phyloP scores from a whole-genome alignment of 1,140 invertebrate genomes.

The Holcopasites calliopsidis region DNA sequence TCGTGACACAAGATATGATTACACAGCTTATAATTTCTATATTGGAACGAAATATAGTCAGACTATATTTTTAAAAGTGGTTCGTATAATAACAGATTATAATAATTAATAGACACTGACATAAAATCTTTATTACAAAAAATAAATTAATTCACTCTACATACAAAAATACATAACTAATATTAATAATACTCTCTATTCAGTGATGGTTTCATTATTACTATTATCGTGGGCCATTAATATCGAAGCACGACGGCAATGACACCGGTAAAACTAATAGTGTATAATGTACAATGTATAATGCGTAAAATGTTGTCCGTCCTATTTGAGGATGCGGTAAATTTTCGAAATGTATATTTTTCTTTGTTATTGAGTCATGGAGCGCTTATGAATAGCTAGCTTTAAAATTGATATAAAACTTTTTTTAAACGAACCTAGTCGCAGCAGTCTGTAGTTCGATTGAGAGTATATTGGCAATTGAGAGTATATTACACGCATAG shows the following conservation, averaged over 20 bases:
- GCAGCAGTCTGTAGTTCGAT: slow-evolving; percentile 28
- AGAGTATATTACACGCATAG: slow-evolving; percentile 25
- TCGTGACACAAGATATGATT: no score
- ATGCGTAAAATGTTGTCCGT: slow-evolving; percentile 18
- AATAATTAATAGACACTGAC: slow-evolving; percentile 58
- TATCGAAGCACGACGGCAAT: slow-evolving; percentile 25
- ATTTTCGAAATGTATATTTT: slow-evolving; percentile 22
- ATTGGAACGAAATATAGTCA: no score
- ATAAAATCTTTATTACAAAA: slow-evolving; percentile 75
- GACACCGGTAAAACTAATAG: slow-evolving; percentile 52
- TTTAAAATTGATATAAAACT: slow-evolving; percentile 22
- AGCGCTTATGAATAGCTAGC: not conserved
- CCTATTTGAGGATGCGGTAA: not conserved
- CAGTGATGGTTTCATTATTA: slow-evolving; percentile 63
- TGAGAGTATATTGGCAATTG: slow-evolving; percentile 8
- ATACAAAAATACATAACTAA: slow-evolving; percentile 74
- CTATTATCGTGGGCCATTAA: slow-evolving; percentile 47
- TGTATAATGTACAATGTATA: slow-evolving; percentile 49
- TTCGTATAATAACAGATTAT: no score
- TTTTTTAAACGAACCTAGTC: slow-evolving; percentile 19
- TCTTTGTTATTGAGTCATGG: not conserved
- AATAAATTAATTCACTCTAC: slow-evolving; percentile 75
- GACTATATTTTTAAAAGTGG: no score
- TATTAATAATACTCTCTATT: slow-evolving; percentile 74
- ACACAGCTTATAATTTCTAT: no score